Conservation (phyloP, 2,888 invertebrate species). For the Myathropa florea region DNA sequence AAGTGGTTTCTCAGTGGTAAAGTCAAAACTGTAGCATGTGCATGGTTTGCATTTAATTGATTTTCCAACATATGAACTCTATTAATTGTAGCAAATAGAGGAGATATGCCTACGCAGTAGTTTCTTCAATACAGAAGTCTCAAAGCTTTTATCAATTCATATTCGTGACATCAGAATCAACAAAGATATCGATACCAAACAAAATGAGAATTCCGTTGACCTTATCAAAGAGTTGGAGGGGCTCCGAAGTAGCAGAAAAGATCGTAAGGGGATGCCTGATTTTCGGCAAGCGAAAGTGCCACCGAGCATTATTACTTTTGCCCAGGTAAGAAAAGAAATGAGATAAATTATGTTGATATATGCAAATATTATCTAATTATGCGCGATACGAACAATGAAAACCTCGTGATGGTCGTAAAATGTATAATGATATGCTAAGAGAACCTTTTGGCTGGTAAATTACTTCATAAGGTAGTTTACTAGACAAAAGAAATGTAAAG, state of each 20-base stretch:
- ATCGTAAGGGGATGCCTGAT: constrained; percentile 82
- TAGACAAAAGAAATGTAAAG: too few species aligned
- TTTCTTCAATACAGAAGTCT: constrained; percentile 93
- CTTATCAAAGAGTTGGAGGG: constrained; percentile 72
- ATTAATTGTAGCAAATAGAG: constrained; percentile 87
- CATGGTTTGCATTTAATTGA: constrained; percentile 68
- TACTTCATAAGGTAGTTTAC: too few species aligned
- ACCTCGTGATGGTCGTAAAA: too few species aligned
- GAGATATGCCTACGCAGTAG: constrained; percentile 93
- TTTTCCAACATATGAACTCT: constrained; percentile 17
- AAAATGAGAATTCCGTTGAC: constrained; percentile 72
- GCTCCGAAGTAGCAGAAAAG: constrained; percentile 19
- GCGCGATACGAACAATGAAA: too few species aligned
- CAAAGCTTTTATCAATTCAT: constrained; percentile 91
- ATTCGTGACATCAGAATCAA: constrained; percentile 90
- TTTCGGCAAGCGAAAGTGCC: constrained; percentile 89
- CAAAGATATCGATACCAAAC: constrained; percentile 84
- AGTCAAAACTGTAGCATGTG: constrained; percentile 74
- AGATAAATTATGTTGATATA: background rate
- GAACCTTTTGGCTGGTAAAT: too few species aligned
- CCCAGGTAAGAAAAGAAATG: constrained; percentile 84
- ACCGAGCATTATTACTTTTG: constrained; percentile 89
- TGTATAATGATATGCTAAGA: too few species aligned
- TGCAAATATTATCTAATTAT: too few species aligned
- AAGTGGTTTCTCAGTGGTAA: constrained; percentile 89